Percentiles rank a stretch among this genome's conserved stretches.
Evolutionary conservation across 2,888 invertebrate species (phyloP).

Genomic region (Laspeyria flexula): DNA sequence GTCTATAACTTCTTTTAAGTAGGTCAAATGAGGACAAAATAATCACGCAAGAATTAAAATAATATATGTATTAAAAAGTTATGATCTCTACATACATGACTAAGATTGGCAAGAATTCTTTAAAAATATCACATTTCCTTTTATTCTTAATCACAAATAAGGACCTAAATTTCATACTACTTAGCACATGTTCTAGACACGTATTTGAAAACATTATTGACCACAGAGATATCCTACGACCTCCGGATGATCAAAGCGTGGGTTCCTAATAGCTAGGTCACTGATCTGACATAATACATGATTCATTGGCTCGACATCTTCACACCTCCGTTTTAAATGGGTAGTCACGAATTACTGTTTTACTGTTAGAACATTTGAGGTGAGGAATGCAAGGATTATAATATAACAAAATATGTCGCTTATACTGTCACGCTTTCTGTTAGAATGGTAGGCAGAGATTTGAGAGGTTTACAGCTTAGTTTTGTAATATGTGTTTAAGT

Average conservation of each 20-base stretch:
- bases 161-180: too few relatives aligned
- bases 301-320: constrained; percentile 34
- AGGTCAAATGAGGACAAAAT: too few relatives aligned
- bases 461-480: too few relatives aligned
- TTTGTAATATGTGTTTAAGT: too few relatives aligned
- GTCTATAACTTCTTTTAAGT: too few relatives aligned
- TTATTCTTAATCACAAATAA: constrained; percentile 1
- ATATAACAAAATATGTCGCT: too few relatives aligned
- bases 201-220: not conserved
- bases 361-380: not conserved
- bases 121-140: not conserved
- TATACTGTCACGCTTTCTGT: too few relatives aligned
- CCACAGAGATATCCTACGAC: constrained; percentile 8
- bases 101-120: not conserved
- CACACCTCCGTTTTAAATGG: constrained; percentile 23
- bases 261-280: constrained; percentile 35
- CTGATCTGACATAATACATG: constrained; percentile 32
- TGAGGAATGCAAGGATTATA: not conserved
- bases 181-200: too few relatives aligned
- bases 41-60: too few relatives aligned
- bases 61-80: too few relatives aligned
- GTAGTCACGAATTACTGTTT: constrained; percentile 6
- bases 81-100: too few relatives aligned
- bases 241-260: constrained; percentile 29
- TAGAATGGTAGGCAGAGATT: too few relatives aligned